These are phyloP conservation scores for Ormyrus nitidulus DNA, from an alignment of 2,888 invertebrate species.

Conservation along the genomic window DNA sequence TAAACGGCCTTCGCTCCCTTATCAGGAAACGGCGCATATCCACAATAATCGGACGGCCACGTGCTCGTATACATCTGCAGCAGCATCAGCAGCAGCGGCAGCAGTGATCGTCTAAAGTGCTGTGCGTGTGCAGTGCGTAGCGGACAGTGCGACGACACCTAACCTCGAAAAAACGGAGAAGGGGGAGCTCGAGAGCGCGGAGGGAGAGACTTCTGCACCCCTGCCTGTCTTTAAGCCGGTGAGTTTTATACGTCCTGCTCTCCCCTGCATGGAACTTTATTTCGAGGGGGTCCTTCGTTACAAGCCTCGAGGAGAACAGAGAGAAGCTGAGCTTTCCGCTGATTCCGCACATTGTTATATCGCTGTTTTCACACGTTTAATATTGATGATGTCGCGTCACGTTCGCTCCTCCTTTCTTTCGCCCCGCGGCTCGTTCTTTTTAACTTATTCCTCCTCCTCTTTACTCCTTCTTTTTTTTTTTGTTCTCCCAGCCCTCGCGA, in stretches of 20 bases:
- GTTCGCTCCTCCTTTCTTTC: not conserved
- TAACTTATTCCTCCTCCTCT: not conserved
- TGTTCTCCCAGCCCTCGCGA: not conserved
- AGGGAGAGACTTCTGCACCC: slow-evolving; percentile 39
- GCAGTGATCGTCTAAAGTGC: not conserved
- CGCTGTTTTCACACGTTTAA: slow-evolving; percentile 52
- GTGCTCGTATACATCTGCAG: not conserved
- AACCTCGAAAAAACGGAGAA: slow-evolving; percentile 40
- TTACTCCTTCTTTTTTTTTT: slow-evolving; percentile 6
- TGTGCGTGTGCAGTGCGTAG: slow-evolving; percentile 16
- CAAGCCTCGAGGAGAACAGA: not conserved
- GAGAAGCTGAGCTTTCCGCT: slow-evolving; percentile 38
- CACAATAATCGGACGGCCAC: not conserved
- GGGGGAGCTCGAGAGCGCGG: slow-evolving; percentile 31
- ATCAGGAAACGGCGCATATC: not conserved
- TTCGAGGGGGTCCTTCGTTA: slow-evolving; percentile 28
- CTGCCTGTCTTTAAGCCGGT: slow-evolving; percentile 37
- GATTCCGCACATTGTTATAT: slow-evolving; percentile 51
- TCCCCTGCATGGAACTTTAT: slow-evolving; percentile 35
- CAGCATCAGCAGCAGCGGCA: too few species aligned
- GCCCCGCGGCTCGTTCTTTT: not conserved
- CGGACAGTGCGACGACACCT: slow-evolving; percentile 9
- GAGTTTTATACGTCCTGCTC: slow-evolving; percentile 30
- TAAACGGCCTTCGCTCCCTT: not conserved
- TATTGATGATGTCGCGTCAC: slow-evolving; percentile 46